Evolutionary conservation across 2,113 vertebrate species (phyloP).

Genomic region (Serilophus lunatus): DNA sequence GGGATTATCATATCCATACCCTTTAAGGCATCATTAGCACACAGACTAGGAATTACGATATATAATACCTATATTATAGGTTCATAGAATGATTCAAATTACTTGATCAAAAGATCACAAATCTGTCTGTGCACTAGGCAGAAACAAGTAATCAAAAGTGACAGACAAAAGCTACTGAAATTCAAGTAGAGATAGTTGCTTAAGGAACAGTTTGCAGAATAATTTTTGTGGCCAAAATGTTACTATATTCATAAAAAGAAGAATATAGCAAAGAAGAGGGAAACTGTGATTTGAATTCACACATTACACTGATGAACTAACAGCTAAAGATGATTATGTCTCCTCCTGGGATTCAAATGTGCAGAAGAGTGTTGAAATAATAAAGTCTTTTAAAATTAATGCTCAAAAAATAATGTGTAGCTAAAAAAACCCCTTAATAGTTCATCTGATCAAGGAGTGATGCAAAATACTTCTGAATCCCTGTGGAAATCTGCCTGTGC

Average conservation of each 20-base stretch:
- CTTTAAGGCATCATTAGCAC: no score
- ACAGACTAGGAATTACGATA: not conserved
- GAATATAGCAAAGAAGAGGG: not conserved
- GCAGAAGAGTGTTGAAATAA: not conserved
- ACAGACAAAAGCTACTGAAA: not conserved
- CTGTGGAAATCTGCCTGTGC: not conserved
- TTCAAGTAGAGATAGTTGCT: not conserved
- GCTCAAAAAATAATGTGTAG: not conserved
- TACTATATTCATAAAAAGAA: not conserved
- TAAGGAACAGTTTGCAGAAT: not conserved
- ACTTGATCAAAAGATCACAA: not conserved
- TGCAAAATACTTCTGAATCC: not conserved
- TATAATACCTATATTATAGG: not conserved
- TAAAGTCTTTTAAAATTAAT: not conserved
- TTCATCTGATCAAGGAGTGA: not conserved
- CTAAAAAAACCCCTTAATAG: not conserved
- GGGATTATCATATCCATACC: not conserved
- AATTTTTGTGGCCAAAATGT: not conserved
- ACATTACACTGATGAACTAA: not conserved
- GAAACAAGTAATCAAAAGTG: not conserved
- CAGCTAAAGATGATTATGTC: not conserved
- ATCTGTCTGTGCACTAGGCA: not conserved
- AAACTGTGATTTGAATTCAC: not conserved
- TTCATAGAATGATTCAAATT: not conserved
- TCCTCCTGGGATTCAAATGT: not conserved